Evolutionary conservation across 2,888 invertebrate species (phyloP).

Genomic region (Suillia variegata): DNA sequence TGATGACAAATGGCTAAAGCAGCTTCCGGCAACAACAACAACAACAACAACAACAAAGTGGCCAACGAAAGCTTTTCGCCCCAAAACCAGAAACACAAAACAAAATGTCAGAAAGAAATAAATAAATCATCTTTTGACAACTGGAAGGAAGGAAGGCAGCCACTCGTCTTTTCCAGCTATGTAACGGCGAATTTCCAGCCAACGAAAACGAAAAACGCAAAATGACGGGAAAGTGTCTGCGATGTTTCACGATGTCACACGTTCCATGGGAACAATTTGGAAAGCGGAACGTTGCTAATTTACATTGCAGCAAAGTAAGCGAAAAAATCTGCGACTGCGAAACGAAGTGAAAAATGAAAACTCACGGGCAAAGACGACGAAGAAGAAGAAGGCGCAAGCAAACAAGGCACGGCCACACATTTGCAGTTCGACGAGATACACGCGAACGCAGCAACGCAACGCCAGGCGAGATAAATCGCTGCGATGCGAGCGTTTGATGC

Average conservation of each 20-base stretch:
- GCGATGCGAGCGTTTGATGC: slow-evolving; percentile 5
- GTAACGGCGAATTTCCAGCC: background rate
- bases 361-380: no score
- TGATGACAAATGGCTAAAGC: no score
- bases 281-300: background rate
- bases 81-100: background rate
- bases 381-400: background rate
- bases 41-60: background rate
- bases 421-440: slow-evolving; percentile 16
- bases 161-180: slow-evolving; percentile 5
- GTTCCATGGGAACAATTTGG: background rate
- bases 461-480: background rate
- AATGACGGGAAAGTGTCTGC: background rate
- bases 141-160: background rate
- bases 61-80: background rate
- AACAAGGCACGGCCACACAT: background rate
- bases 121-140: no score
- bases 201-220: background rate
- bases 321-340: no score
- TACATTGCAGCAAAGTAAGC: no score
- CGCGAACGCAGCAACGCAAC: slow-evolving; percentile 10
- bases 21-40: background rate
- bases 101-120: background rate
- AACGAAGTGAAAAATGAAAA: no score
- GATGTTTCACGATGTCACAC: background rate